Conservation (phyloP, 2,797 vertebrate genomes). For the Dermochelys coriacea region DNA sequence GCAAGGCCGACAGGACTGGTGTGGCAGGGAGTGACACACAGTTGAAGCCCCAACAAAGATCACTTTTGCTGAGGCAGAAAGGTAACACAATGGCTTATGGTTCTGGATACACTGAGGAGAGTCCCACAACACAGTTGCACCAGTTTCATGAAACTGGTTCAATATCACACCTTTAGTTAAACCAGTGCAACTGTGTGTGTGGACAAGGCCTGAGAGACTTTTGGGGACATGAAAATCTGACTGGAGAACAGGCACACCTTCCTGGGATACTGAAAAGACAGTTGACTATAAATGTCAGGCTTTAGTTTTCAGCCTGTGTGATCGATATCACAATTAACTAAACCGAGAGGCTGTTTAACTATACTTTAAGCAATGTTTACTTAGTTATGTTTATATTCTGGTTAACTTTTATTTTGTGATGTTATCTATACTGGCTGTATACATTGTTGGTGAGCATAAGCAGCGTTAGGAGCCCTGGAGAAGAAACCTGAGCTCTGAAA, state of each 20-base stretch:
- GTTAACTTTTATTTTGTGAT: neutral
- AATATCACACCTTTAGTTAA: neutral
- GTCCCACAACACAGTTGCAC: neutral
- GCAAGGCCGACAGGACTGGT: neutral
- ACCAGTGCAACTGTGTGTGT: neutral
- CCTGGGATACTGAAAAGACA: neutral
- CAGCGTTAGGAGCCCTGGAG: neutral
- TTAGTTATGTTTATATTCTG: neutral
- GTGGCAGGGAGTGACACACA: neutral
- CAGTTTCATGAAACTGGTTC: neutral
- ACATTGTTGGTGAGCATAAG: neutral
- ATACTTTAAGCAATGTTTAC: neutral
- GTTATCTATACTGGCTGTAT: neutral
- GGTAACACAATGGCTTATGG: neutral
- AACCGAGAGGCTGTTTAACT: neutral
- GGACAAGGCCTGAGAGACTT: neutral
- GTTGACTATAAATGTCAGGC: neutral
- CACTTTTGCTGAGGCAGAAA: neutral
- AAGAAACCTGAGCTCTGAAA: neutral
- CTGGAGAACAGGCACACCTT: neutral
- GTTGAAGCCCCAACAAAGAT: neutral
- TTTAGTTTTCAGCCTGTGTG: neutral
- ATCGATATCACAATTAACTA: neutral
- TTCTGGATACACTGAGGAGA: neutral
- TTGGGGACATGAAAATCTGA: neutral